Evolutionary conservation across 1,140 invertebrate species (phyloP).

Genomic region (Platorchestia sp.): DNA sequence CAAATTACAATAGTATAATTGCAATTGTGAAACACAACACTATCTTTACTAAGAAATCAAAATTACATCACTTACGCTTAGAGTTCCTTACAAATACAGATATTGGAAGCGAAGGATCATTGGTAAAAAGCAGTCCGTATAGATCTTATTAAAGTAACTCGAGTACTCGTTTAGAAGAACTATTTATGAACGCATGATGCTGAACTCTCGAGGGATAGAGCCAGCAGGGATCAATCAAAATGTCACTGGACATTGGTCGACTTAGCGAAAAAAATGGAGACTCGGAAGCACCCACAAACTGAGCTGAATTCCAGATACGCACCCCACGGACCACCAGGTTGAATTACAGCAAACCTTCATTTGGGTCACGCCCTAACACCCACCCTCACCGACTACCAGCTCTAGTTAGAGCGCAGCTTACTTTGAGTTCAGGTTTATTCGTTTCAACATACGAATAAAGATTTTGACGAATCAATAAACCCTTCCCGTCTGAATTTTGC

Average conservation of each 20-base stretch:
- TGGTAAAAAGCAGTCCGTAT: neutral
- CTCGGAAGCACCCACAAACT: neutral
- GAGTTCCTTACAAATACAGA: neutral
- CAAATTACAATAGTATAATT: constrained; percentile 3
- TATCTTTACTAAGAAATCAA: neutral
- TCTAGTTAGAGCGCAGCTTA: neutral
- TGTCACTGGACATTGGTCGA: neutral
- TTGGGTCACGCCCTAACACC: neutral
- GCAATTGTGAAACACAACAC: neutral
- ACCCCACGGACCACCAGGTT: neutral
- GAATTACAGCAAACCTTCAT: neutral
- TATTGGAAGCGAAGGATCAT: constrained; percentile 7
- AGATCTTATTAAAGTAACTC: neutral
- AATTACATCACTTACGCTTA: neutral
- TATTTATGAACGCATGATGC: neutral
- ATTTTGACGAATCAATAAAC: neutral
- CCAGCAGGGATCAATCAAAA: neutral
- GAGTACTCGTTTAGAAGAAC: neutral
- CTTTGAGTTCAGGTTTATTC: neutral
- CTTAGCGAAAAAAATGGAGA: neutral
- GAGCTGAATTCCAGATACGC: neutral
- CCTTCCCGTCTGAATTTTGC: neutral
- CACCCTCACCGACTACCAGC: neutral
- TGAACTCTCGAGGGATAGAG: too few relatives aligned
- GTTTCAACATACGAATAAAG: neutral